Percentiles rank a stretch among this genome's conserved stretches.
Evolutionary conservation across 2,113 vertebrate genomes (phyloP).

Genomic region (Saguinus midas): DNA sequence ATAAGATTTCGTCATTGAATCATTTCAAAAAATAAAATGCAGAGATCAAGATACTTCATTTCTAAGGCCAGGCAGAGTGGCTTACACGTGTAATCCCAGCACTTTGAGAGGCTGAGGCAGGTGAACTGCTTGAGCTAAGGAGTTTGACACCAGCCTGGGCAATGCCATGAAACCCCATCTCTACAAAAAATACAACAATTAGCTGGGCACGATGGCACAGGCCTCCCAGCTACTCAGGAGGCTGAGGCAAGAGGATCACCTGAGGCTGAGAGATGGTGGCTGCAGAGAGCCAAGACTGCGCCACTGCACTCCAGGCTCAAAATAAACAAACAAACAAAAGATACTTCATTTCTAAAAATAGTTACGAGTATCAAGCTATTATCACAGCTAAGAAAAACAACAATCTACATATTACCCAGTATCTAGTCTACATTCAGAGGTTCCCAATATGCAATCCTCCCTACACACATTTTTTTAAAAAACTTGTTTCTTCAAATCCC

Average conservation of each 20-base stretch:
- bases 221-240: too few relatives aligned
- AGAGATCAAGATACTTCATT: background rate
- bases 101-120: too few relatives aligned
- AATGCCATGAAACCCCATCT: too few relatives aligned
- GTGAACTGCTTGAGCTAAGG: too few relatives aligned
- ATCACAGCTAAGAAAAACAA: background rate
- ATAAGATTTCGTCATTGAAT: background rate
- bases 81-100: too few relatives aligned
- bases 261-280: too few relatives aligned
- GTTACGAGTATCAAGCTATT: background rate
- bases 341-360: background rate
- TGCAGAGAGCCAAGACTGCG: too few relatives aligned
- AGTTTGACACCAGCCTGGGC: too few relatives aligned
- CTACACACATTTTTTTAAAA: background rate
- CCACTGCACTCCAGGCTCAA: too few relatives aligned
- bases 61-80: background rate
- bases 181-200: too few relatives aligned
- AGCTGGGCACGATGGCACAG: too few relatives aligned
- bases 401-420: background rate
- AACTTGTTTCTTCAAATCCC: background rate
- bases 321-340: background rate
- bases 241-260: too few relatives aligned
- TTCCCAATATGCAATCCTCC: background rate
- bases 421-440: background rate
- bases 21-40: background rate